Conservation (phyloP, 2,888 invertebrate species). For the Meloe dianella region DNA sequence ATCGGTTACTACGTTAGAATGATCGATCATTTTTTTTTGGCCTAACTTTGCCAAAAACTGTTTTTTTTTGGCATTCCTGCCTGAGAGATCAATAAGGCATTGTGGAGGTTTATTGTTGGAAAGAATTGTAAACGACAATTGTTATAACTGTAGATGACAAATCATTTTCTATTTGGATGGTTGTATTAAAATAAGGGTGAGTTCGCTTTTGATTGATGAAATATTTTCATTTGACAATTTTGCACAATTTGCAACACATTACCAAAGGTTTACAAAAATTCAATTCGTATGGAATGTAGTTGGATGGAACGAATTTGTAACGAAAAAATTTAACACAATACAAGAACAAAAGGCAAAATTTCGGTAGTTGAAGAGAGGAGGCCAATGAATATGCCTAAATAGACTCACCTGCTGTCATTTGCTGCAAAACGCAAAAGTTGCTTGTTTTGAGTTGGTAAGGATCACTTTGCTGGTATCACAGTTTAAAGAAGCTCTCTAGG, state of each 20-base stretch:
- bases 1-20: slow-evolving; percentile 42
- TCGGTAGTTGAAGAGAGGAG: too few relatives aligned
- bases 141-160: slow-evolving; percentile 44
- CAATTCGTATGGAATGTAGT: background rate
- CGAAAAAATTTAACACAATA: too few relatives aligned
- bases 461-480: too few relatives aligned
- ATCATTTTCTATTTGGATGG: slow-evolving; percentile 47
- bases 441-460: too few relatives aligned
- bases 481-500: too few relatives aligned
- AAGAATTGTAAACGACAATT: slow-evolving; percentile 42
- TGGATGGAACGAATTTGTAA: too few relatives aligned
- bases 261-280: background rate
- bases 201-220: slow-evolving; percentile 44
- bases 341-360: too few relatives aligned
- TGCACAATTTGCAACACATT: slow-evolving; percentile 12
- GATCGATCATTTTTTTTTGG: slow-evolving; percentile 41
- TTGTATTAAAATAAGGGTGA: background rate
- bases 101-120: slow-evolving; percentile 43
- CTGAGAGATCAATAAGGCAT: slow-evolving; percentile 27
- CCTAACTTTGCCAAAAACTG: background rate
- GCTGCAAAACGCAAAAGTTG: too few relatives aligned
- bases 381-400: too few relatives aligned
- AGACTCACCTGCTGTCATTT: too few relatives aligned
- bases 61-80: background rate
- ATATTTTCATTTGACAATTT: slow-evolving; percentile 29